Evolutionary conservation across 2,888 invertebrate genomes (phyloP).

Genomic region (Rhingia rostrata): DNA sequence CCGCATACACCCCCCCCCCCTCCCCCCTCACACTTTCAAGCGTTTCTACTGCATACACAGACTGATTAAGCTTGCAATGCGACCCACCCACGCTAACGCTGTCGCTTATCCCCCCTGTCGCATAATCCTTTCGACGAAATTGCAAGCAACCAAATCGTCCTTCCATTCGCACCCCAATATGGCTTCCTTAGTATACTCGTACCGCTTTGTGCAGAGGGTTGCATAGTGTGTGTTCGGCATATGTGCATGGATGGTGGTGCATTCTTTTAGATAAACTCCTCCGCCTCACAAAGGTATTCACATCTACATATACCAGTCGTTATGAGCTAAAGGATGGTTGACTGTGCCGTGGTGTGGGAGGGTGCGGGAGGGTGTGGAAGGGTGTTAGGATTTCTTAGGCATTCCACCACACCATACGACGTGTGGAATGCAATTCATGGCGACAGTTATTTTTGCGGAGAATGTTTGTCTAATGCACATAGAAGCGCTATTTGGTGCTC

Average conservation of each 20-base stretch:
- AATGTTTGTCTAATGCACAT: slow-evolving; percentile 71
- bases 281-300: neutral
- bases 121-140: slow-evolving; percentile 59
- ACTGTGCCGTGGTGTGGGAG: neutral
- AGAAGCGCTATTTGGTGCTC: slow-evolving; percentile 44
- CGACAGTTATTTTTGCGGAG: slow-evolving; percentile 68
- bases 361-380: slow-evolving; percentile 19
- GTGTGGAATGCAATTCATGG: slow-evolving; percentile 71
- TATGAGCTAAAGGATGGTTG: too few relatives aligned
- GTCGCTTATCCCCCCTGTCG: slow-evolving; percentile 15
- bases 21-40: neutral
- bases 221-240: slow-evolving; percentile 12
- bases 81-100: slow-evolving; percentile 18
- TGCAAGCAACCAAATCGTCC: slow-evolving; percentile 67
- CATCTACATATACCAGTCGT: neutral
- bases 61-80: slow-evolving; percentile 45
- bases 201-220: neutral
- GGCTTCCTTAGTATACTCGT: slow-evolving; percentile 33
- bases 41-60: slow-evolving; percentile 50
- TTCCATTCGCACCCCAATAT: slow-evolving; percentile 65
- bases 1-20: too few relatives aligned
- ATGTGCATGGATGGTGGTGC: slow-evolving; percentile 48
- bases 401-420: slow-evolving; percentile 38
- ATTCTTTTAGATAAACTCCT: slow-evolving; percentile 66
- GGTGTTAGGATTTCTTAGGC: slow-evolving; percentile 14